These are phyloP conservation scores for Bolinopsis microptera DNA, from an alignment of 37 sponge, comb jelly and placozoan genomes.

Conservation along the genomic window DNA sequence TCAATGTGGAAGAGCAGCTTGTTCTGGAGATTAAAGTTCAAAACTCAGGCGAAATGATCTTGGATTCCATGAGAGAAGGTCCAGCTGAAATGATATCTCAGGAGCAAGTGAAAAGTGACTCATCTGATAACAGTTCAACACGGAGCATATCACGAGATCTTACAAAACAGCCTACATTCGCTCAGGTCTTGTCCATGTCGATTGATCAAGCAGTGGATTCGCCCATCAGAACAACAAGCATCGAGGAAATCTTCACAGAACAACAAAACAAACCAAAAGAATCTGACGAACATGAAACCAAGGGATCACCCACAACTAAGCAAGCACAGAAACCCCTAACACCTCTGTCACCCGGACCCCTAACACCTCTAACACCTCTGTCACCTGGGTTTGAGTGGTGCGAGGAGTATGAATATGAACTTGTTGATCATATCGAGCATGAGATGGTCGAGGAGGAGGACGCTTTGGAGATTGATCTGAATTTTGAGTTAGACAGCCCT, in stretches of 20 bases:
- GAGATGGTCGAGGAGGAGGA: background rate
- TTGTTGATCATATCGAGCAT: background rate
- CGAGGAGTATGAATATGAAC: slow-evolving; percentile 34
- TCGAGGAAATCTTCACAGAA: background rate
- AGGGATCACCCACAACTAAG: background rate
- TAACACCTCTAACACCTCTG: background rate
- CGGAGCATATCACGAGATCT: background rate
- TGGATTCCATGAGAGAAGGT: background rate
- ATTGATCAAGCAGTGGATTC: background rate
- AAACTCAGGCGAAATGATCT: background rate
- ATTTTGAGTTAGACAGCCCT: slow-evolving; percentile 13
- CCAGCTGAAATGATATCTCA: background rate
- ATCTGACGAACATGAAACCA: background rate
- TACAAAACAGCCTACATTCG: background rate
- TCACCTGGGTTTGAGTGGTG: slow-evolving; percentile 33
- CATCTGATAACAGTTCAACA: background rate
- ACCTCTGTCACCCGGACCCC: background rate
- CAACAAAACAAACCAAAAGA: background rate
- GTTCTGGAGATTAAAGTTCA: background rate
- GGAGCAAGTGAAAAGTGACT: too few species aligned
- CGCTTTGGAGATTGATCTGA: background rate
- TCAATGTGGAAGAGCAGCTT: background rate
- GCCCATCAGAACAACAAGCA: background rate
- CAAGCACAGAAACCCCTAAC: background rate
- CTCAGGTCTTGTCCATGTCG: background rate